Percentiles rank a stretch among this genome's conserved stretches.
phyloP scores from a whole-genome alignment of 1,140 invertebrate species.

The Drosophila tsacasi region DNA sequence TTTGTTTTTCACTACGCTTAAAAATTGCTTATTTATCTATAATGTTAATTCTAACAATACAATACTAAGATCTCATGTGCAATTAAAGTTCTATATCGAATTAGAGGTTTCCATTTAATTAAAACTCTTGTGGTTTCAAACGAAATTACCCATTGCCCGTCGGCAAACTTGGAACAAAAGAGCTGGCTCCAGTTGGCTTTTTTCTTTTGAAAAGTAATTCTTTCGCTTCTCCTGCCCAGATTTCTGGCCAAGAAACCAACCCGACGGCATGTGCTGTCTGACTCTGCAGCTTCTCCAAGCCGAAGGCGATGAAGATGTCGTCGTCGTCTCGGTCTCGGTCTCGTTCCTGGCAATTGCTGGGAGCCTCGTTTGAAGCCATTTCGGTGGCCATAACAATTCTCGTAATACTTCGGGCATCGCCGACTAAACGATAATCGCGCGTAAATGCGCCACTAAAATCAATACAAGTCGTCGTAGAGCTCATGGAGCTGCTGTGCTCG shows the following conservation, averaged over 20 bases:
- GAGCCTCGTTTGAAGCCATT: constrained; percentile 74
- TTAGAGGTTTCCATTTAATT: background rate
- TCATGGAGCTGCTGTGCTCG: constrained; percentile 29
- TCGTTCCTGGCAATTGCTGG: constrained; percentile 54
- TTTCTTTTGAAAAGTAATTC: background rate
- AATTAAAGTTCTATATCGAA: no score
- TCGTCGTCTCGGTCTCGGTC: constrained; percentile 12
- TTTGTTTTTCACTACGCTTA: background rate
- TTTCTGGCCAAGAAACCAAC: constrained; percentile 11
- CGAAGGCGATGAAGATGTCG: constrained; percentile 36
- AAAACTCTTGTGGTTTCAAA: constrained; percentile 4
- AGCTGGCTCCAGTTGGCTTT: background rate
- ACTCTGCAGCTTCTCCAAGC: constrained; percentile 26
- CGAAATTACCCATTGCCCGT: constrained; percentile 10
- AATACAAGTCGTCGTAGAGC: constrained; percentile 73
- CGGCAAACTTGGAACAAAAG: constrained; percentile 22
- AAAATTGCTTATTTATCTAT: accelerated
- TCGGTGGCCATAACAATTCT: constrained; percentile 80
- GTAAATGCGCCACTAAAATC: constrained; percentile 83
- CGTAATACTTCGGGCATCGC: constrained; percentile 82
- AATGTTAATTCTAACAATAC: background rate
- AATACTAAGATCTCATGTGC: background rate
- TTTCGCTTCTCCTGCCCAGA: constrained; percentile 14
- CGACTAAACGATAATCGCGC: constrained; percentile 83
- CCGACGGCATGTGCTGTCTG: constrained; percentile 13